These are phyloP conservation scores for Geodia barretti DNA, from an alignment of 37 sponge, comb jelly and placozoan species.

Conservation along the genomic window DNA sequence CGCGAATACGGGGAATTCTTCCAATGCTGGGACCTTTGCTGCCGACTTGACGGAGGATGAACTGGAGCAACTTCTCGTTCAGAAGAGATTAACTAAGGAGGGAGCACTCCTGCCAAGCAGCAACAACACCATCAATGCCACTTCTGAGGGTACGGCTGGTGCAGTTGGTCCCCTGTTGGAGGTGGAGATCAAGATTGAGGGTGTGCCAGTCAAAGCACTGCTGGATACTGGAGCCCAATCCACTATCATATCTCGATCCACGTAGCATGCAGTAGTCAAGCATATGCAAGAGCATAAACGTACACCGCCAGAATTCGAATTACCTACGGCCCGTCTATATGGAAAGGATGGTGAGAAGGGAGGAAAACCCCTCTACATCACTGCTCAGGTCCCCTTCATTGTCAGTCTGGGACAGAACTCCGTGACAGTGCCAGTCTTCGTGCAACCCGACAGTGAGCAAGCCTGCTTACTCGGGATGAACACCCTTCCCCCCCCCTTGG, in stretches of 20 bases:
- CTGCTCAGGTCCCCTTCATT: conserved; percentile 21
- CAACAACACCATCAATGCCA: neutral
- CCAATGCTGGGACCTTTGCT: neutral
- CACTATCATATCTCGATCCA: conserved; percentile 8
- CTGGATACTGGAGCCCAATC: conserved; percentile 45
- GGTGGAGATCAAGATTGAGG: conserved; percentile 4
- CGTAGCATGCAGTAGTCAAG: neutral
- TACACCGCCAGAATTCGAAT: conserved; percentile 3
- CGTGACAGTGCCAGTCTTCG: conserved; percentile 20
- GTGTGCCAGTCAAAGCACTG: neutral
- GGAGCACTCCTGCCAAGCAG: neutral
- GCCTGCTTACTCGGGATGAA: conserved; percentile 34
- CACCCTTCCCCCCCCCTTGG: conserved; percentile 23
- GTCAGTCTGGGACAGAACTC: neutral
- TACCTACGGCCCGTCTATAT: conserved; percentile 11
- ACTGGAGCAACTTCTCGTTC: conserved; percentile 5
- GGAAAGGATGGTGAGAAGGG: conserved; percentile 30
- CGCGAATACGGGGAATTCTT: neutral
- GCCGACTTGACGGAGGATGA: conserved; percentile 6
- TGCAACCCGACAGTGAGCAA: conserved; percentile 36
- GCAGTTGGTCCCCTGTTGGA: conserved; percentile 5
- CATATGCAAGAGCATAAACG: conserved; percentile 1
- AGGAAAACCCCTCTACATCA: conserved; percentile 17
- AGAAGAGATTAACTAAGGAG: conserved; percentile 1
- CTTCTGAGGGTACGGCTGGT: neutral